Evolutionary conservation across 2,888 invertebrate species (phyloP).

Genomic region (Cryptocheilus praepositus): DNA sequence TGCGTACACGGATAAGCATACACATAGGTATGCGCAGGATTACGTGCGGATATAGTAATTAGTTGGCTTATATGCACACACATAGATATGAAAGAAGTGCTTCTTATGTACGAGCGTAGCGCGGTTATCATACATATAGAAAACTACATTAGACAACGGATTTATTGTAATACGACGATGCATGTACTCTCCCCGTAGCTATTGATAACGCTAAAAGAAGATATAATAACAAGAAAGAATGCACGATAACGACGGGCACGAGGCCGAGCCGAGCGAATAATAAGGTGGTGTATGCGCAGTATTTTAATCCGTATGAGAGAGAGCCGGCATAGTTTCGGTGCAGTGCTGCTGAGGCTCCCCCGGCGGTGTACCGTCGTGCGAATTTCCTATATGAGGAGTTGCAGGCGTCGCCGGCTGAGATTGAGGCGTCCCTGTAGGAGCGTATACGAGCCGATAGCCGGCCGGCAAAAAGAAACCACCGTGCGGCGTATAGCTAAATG

Average conservation of each 20-base stretch:
- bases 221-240: conserved; percentile 35
- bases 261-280: conserved; percentile 41
- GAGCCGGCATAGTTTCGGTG: conserved; percentile 36
- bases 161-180: neutral
- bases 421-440: conserved; percentile 66
- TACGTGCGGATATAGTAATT: too few relatives aligned
- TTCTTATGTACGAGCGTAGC: too few relatives aligned
- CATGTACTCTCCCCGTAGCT: conserved; percentile 7
- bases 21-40: too few relatives aligned
- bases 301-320: conserved; percentile 46
- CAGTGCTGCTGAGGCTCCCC: conserved; percentile 57
- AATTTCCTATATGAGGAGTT: conserved; percentile 66
- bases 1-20: too few relatives aligned
- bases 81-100: too few relatives aligned
- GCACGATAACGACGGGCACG: conserved; percentile 36
- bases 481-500: conserved; percentile 67
- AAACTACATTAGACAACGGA: neutral
- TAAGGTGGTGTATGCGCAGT: conserved; percentile 38
- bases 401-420: conserved; percentile 71
- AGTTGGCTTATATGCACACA: too few relatives aligned
- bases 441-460: conserved; percentile 69
- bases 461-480: conserved; percentile 71
- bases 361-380: conserved; percentile 70
- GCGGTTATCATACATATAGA: conserved; percentile 2
- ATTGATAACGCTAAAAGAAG: conserved; percentile 42